These are phyloP conservation scores for Vireo altiloquus DNA, from an alignment of 2,113 vertebrate genomes.

Conservation along the genomic window DNA sequence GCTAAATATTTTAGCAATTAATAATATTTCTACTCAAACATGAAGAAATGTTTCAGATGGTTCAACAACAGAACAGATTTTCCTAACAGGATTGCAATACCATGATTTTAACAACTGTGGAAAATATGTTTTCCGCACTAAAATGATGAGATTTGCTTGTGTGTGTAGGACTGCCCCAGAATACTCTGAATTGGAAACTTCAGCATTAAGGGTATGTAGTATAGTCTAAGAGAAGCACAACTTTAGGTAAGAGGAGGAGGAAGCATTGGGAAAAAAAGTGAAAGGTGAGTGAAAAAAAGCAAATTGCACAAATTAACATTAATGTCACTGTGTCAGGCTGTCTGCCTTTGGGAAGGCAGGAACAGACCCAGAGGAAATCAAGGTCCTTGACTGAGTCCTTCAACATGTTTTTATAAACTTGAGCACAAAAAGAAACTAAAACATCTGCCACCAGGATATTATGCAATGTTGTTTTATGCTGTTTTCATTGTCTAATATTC, in stretches of 20 bases:
- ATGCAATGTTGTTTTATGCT: constrained; percentile 24
- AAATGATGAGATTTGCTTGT: background rate
- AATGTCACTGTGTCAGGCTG: background rate
- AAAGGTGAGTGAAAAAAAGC: background rate
- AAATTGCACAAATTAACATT: background rate
- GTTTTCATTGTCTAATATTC: constrained; percentile 6
- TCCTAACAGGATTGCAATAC: background rate
- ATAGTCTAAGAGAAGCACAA: background rate
- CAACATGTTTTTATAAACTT: constrained; percentile 38
- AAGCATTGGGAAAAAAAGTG: background rate
- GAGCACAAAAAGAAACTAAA: constrained; percentile 27
- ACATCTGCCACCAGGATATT: constrained; percentile 48
- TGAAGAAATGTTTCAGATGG: constrained; percentile 24
- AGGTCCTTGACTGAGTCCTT: background rate
- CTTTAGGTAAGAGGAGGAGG: background rate
- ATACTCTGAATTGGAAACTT: background rate
- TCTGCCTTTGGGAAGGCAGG: background rate
- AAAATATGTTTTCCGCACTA: constrained; percentile 5
- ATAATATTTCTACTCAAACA: constrained; percentile 24
- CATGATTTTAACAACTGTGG: constrained; percentile 22
- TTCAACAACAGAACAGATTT: constrained; percentile 25
- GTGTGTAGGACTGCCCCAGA: background rate
- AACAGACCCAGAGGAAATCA: background rate
- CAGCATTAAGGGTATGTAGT: background rate
- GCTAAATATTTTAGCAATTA: constrained; percentile 15